These are phyloP conservation scores for Agrochola macilenta DNA, from an alignment of 2,888 invertebrate species.

Conservation along the genomic window DNA sequence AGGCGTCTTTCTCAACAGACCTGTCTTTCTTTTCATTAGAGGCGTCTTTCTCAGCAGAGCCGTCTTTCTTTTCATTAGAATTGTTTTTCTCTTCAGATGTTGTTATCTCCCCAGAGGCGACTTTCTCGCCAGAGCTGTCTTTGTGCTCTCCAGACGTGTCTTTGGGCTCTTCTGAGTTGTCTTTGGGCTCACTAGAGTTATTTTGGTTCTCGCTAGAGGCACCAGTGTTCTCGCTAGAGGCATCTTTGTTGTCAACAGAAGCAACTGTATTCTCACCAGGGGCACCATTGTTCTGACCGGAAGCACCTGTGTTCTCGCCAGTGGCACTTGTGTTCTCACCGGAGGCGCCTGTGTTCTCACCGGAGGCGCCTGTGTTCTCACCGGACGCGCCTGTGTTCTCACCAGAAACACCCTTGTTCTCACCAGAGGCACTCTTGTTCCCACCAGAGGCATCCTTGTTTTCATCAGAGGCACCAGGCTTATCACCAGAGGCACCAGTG, in stretches of 20 bases:
- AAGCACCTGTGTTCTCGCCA: neutral
- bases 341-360: neutral
- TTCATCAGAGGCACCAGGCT: no score
- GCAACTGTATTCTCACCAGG: neutral
- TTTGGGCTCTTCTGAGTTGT: no score
- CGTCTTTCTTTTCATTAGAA: neutral
- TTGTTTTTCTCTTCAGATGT: neutral
- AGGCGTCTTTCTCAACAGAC: neutral
- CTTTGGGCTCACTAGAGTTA: no score
- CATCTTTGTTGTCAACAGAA: no score
- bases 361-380: rapidly evolving
- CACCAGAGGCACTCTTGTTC: neutral
- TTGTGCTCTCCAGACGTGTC: no score
- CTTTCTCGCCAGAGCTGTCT: neutral
- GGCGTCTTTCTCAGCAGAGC: neutral
- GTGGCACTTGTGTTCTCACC: rapidly evolving
- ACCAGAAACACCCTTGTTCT: neutral
- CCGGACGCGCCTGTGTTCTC: neutral
- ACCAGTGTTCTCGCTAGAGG: no score
- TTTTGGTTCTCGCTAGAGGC: neutral
- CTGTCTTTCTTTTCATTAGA: neutral
- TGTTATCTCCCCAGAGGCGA: neutral
- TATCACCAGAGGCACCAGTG: neutral
- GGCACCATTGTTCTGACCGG: rapidly evolving
- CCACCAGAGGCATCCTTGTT: neutral